Conservation (phyloP, 2,888 invertebrate genomes). For the Ypsolopha sequella region DNA sequence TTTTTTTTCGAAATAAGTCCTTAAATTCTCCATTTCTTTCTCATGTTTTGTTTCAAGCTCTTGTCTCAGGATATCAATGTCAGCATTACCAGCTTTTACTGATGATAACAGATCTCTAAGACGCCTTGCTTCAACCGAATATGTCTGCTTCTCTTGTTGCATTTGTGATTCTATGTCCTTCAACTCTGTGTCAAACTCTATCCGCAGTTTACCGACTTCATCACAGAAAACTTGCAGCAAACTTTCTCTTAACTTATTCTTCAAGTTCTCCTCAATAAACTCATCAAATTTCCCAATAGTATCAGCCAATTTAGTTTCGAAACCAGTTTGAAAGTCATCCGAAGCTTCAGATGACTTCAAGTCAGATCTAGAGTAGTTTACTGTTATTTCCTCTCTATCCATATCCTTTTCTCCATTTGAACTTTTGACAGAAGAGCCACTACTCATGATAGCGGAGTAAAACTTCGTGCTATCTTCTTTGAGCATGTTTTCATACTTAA, state of each 20-base stretch:
- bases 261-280: constrained; percentile 48
- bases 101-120: constrained; percentile 67
- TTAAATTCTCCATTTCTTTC: constrained; percentile 82
- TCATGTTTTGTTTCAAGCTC: constrained; percentile 77
- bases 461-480: constrained; percentile 59
- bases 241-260: constrained; percentile 63
- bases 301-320: constrained; percentile 39
- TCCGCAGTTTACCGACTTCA: constrained; percentile 60
- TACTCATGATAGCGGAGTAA: constrained; percentile 54
- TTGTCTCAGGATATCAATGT: constrained; percentile 64
- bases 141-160: constrained; percentile 69
- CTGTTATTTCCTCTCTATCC: constrained; percentile 56
- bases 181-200: constrained; percentile 46
- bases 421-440: constrained; percentile 44
- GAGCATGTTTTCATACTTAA: constrained; percentile 52
- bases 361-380: constrained; percentile 55
- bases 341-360: constrained; percentile 41
- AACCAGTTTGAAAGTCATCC: constrained; percentile 48
- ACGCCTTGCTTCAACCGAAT: constrained; percentile 61
- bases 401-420: constrained; percentile 63
- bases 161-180: constrained; percentile 55
- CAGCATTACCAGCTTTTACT: constrained; percentile 70
- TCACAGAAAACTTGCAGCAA: constrained; percentile 67
- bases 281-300: constrained; percentile 45
- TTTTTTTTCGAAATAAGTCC: constrained; percentile 84